phyloP scores from a whole-genome alignment of 2,888 invertebrate genomes.

The Odontocolon sp. region DNA sequence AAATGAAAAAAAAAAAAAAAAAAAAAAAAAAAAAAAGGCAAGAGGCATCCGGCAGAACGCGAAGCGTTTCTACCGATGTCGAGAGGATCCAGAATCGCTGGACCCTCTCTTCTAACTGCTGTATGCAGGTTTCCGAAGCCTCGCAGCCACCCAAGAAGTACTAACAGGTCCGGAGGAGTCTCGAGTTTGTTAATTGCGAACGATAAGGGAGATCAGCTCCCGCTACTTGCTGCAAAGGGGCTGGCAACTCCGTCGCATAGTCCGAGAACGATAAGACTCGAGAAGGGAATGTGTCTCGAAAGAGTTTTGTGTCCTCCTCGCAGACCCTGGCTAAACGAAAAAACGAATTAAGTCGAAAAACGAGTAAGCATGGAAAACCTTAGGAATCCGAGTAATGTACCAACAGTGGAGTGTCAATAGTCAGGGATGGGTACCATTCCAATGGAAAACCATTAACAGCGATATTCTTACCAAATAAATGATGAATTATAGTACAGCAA shows the following conservation, averaged over 20 bases:
- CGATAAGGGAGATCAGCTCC: constrained; percentile 66
- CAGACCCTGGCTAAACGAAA: constrained; percentile 15
- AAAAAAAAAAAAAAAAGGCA: constrained; percentile 25
- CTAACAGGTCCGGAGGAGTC: constrained; percentile 53
- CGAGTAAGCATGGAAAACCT: constrained; percentile 26
- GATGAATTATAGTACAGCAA: no score
- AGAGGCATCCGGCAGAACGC: constrained; percentile 11
- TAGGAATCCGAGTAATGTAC: constrained; percentile 11
- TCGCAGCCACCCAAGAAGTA: constrained; percentile 75
- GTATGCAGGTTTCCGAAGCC: constrained; percentile 41
- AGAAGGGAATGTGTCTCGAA: constrained; percentile 56
- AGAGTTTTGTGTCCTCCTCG: constrained; percentile 43
- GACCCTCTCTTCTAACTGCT: constrained; percentile 14
- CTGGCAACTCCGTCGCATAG: constrained; percentile 41
- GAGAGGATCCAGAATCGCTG: constrained; percentile 57
- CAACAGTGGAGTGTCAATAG: no score
- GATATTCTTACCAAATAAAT: no score
- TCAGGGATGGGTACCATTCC: no score
- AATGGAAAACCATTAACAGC: not conserved
- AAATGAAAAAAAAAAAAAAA: constrained; percentile 39
- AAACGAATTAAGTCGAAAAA: constrained; percentile 18
- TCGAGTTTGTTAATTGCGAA: constrained; percentile 76
- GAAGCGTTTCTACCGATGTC: constrained; percentile 58
- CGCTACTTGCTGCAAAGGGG: constrained; percentile 34
- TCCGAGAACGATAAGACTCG: constrained; percentile 50